These are phyloP conservation scores for Aphodius sticticus DNA, from an alignment of 2,888 invertebrate genomes.

Conservation along the genomic window DNA sequence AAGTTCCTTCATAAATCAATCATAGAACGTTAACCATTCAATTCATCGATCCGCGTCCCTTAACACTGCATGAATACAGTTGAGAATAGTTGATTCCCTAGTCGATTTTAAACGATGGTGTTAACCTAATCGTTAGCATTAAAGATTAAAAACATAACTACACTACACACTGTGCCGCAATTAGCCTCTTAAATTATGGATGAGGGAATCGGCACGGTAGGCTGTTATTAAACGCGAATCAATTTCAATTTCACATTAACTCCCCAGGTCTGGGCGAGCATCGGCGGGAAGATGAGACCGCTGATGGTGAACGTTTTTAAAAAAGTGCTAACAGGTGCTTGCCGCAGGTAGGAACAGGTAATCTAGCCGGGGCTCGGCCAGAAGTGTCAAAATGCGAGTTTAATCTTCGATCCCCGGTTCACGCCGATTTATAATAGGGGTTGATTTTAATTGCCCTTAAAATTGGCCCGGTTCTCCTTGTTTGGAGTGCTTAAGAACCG, in stretches of 20 bases:
- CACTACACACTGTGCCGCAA: neutral
- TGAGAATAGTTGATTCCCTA: neutral
- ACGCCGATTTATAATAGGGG: conserved; percentile 23
- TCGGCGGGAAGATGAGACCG: neutral
- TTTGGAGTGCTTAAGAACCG: neutral
- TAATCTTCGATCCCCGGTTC: conserved; percentile 35
- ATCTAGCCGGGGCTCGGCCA: conserved; percentile 27
- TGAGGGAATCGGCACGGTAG: conserved; percentile 18
- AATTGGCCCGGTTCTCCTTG: neutral
- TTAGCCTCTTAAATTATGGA: conserved; percentile 18
- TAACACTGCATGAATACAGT: neutral
- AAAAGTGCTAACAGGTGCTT: conserved; percentile 32
- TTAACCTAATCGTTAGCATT: neutral
- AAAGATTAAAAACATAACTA: neutral
- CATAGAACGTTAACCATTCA: neutral
- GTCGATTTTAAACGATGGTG: neutral
- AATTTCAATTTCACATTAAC: conserved; percentile 25
- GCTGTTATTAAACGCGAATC: conserved; percentile 26
- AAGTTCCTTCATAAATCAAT: neutral
- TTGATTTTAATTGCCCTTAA: conserved; percentile 11
- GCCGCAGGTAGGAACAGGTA: conserved; percentile 33
- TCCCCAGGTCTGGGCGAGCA: conserved; percentile 8
- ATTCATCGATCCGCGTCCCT: neutral
- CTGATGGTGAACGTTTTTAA: neutral
- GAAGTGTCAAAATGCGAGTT: conserved; percentile 41